Base-by-base conservation (phyloP, 2,888 invertebrate species). In the Gortyna flavago region DNA sequence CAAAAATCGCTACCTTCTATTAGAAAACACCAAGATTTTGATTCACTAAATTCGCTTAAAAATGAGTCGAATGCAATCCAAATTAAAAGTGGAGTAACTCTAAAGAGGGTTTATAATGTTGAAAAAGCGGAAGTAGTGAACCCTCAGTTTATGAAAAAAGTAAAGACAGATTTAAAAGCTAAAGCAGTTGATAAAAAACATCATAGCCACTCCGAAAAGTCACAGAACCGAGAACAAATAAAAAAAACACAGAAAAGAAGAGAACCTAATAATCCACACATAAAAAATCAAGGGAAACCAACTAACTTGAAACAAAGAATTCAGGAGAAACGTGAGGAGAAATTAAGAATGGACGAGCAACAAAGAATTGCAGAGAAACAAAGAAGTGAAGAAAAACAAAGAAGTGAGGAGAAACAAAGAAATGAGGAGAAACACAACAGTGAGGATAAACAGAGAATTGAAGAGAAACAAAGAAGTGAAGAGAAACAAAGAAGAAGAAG, bases 101-200 rank as follows among this genome's bases (percentile, higher is more conserved):
- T 87, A 2, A 86, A 87, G 13, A 79, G 74, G 64, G 77, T 85
- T 64, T 87, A 79, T 57, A 75, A 87, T 64, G 11, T 83, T 18
- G 72, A 80, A 68, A 87, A 77, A 61, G 67, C 59, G 13, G 84
- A 80, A 83, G 70, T 79, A 11, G 7, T 21, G 4, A 75, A 68
- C 21, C 11, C 51, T 11, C 61, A 41, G 13, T 16, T 59, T 48
- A 29, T n/a, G 13, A 80, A 67, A 62, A 85, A 68, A 41, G 32
- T 9, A n/a, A 83, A 70, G 25, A 68, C 48, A 41, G 66, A 59
- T n/a, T 62, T 62, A 25, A 73, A 80, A 71, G 29, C 73, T 8
- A 83, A 76, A 29, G n/a, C 13, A 11, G 11, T 13, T 29, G 54
- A 73, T 59, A 78, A 57, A 54, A 83, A 73, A 72, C 21, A 44